Evolutionary conservation across 37 sponge, comb jelly and placozoan species (phyloP).

Genomic region (Lycopodina hypogea): DNA sequence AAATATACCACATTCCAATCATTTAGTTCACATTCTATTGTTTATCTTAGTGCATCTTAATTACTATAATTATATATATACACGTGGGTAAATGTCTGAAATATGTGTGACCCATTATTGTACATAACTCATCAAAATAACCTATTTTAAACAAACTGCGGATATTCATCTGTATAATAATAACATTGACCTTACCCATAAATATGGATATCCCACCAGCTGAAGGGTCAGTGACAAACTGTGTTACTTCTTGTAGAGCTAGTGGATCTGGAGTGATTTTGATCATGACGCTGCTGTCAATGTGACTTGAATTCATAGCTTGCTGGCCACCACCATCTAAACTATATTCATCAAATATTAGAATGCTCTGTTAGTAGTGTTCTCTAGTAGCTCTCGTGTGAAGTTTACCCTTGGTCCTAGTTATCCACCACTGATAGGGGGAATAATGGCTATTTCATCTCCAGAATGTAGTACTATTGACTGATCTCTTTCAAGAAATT

Average conservation of each 20-base stretch:
- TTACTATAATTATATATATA: too few relatives aligned
- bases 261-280: conserved; percentile 42
- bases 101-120: too few relatives aligned
- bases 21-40: background rate
- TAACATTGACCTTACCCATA: conserved; percentile 52
- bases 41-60: too few relatives aligned
- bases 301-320: background rate
- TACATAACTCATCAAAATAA: too few relatives aligned
- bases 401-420: background rate
- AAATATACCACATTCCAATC: background rate
- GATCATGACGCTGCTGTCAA: conserved; percentile 18
- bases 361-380: too few relatives aligned
- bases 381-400: background rate
- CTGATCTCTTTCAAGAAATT: conserved; percentile 53
- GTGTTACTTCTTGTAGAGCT: conserved; percentile 17
- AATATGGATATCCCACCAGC: conserved; percentile 79
- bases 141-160: too few relatives aligned
- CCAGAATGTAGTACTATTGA: conserved; percentile 44
- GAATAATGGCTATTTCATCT: conserved; percentile 86
- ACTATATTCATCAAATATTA: too few relatives aligned
- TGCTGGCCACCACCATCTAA: too few relatives aligned
- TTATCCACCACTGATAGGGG: conserved; percentile 95
- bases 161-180: too few relatives aligned
- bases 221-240: conserved; percentile 47
- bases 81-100: too few relatives aligned